These are phyloP conservation scores for Matsumurasca onukii DNA, from an alignment of 1,140 invertebrate species.

Conservation along the genomic window DNA sequence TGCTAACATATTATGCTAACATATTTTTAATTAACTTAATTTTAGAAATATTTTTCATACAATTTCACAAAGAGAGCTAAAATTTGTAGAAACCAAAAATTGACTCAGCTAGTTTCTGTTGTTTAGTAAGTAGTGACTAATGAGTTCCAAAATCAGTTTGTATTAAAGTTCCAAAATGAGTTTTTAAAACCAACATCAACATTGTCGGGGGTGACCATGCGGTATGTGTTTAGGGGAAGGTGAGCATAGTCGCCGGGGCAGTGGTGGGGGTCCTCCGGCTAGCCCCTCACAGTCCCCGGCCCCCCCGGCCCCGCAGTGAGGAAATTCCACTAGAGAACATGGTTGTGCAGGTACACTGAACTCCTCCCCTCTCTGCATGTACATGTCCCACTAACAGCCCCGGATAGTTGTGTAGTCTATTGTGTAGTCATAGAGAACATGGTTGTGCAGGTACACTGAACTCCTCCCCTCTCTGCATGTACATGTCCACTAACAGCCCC, in stretches of 20 bases:
- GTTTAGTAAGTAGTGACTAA: neutral
- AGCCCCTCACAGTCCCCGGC: constrained; percentile 58
- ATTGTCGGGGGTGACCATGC: neutral
- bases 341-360: constrained; percentile 30
- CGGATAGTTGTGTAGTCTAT: neutral
- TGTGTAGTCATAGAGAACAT: neutral
- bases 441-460: neutral
- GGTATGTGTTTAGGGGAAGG: constrained; percentile 20
- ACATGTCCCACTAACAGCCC: neutral
- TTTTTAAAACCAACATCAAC: neutral
- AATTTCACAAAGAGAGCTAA: too few relatives aligned
- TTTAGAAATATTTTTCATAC: too few relatives aligned
- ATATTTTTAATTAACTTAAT: too few relatives aligned
- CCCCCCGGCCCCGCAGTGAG: constrained; percentile 71
- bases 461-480: too few relatives aligned
- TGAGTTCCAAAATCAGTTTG: neutral
- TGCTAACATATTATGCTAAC: too few relatives aligned
- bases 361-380: neutral
- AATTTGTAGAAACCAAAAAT: too few relatives aligned
- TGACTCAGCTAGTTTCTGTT: neutral
- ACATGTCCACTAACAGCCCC: too few relatives aligned
- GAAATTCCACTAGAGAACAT: constrained; percentile 85
- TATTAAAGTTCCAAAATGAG: neutral
- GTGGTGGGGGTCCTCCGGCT: constrained; percentile 29
- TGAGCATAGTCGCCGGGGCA: constrained; percentile 20